These are phyloP conservation scores for Latheticus oryzae DNA, from an alignment of 2,888 invertebrate genomes.

Conservation along the genomic window DNA sequence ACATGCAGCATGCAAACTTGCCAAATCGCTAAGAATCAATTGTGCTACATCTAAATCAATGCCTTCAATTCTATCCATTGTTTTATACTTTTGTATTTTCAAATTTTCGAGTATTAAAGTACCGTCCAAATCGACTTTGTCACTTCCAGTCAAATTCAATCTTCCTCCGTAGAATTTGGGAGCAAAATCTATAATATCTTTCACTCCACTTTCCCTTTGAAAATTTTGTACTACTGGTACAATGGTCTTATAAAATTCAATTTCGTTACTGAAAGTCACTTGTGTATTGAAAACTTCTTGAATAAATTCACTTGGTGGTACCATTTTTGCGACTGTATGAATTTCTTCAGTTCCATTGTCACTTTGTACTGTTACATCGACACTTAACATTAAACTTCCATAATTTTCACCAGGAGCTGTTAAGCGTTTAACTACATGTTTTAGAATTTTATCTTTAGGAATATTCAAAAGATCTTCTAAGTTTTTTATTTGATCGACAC, in stretches of 20 bases:
- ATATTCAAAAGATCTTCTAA: too few species aligned
- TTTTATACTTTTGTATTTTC: constrained; percentile 20
- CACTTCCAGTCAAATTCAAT: constrained; percentile 16
- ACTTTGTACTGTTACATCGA: neutral
- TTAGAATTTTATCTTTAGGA: too few species aligned
- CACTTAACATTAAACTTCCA: constrained; percentile 13
- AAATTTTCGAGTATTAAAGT: constrained; percentile 40
- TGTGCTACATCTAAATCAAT: constrained; percentile 30
- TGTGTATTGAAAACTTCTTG: constrained; percentile 36
- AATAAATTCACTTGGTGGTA: constrained; percentile 6
- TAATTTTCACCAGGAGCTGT: constrained; percentile 20
- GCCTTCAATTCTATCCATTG: constrained; percentile 25
- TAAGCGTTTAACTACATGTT: neutral
- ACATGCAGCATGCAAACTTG: constrained; percentile 33
- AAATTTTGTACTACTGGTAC: constrained; percentile 33
- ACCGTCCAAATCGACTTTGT: constrained; percentile 29
- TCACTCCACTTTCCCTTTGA: constrained; percentile 28
- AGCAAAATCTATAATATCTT: constrained; percentile 30
- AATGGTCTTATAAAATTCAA: constrained; percentile 39
- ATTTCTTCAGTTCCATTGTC: constrained; percentile 4
- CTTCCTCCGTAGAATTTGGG: constrained; percentile 39
- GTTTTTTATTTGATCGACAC: too few species aligned
- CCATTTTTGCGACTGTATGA: constrained; percentile 15
- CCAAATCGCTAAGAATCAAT: constrained; percentile 32
- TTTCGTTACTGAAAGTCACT: constrained; percentile 42